A percentile compares a stretch with the other conserved stretches of the same genome.
Evolutionary conservation across 2,888 invertebrate genomes (phyloP).

Genomic region (Argynnis bischoffii): DNA sequence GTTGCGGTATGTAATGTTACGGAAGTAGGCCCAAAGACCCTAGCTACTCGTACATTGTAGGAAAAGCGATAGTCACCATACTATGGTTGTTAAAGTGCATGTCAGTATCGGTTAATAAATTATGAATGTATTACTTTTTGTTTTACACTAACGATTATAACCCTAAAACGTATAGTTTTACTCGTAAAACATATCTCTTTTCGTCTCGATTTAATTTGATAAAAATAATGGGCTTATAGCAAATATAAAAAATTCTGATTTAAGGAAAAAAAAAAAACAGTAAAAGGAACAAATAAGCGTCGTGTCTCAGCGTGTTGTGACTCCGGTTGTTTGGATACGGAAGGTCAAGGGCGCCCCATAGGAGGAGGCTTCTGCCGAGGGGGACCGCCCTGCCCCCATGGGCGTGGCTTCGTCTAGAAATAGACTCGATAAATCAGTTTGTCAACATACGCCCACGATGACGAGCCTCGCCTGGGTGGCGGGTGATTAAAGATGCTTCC

Average conservation of each 20-base stretch:
- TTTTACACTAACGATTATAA: too few relatives aligned
- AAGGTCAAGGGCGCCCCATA: conserved; percentile 71
- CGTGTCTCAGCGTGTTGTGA: conserved; percentile 66
- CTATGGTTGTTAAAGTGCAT: too few relatives aligned
- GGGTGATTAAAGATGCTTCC: conserved; percentile 28
- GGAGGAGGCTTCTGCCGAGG: conserved; percentile 48
- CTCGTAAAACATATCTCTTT: too few relatives aligned
- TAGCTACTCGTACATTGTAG: too few relatives aligned
- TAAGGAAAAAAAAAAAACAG: conserved; percentile 23
- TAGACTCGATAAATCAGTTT: conserved; percentile 73
- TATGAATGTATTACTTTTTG: too few relatives aligned
- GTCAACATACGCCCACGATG: conserved; percentile 79
- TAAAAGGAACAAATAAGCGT: conserved; percentile 53
- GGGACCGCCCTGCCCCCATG: conserved; percentile 41
- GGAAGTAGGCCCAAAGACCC: too few relatives aligned
- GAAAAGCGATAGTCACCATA: too few relatives aligned
- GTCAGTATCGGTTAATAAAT: too few relatives aligned
- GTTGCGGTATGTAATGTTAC: too few relatives aligned
- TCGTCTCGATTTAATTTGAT: too few relatives aligned
- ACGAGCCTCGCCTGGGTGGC: conserved; percentile 45
- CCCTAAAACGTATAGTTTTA: too few relatives aligned
- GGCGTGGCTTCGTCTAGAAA: conserved; percentile 57
- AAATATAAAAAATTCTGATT: neutral
- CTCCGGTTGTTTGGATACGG: conserved; percentile 79
- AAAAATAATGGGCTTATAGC: neutral